These are phyloP conservation scores for Pelosia muscerda DNA, from an alignment of 2,888 invertebrate species.

Conservation along the genomic window DNA sequence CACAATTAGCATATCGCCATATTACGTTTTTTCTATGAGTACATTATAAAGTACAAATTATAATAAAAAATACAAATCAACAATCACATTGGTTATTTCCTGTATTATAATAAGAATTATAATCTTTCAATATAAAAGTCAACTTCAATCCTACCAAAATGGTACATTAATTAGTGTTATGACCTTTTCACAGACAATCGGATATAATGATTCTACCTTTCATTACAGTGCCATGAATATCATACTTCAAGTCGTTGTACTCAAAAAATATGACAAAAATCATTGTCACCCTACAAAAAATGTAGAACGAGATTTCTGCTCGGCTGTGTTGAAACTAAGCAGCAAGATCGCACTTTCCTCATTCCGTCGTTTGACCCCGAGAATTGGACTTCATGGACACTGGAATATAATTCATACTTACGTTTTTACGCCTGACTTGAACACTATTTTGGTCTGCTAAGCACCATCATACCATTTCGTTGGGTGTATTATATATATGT, in stretches of 20 bases:
- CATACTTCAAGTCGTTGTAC: neutral
- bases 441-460: constrained; percentile 26
- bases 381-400: constrained; percentile 46
- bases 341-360: constrained; percentile 40
- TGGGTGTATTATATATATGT: neutral
- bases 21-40: too few relatives aligned
- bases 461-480: constrained; percentile 24
- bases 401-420: constrained; percentile 37
- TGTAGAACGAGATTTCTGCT: constrained; percentile 48
- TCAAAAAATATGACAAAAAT: constrained; percentile 13
- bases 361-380: constrained; percentile 36
- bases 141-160: too few relatives aligned
- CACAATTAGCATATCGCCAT: too few relatives aligned
- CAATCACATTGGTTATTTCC: too few relatives aligned
- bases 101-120: neutral
- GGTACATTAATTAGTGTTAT: too few relatives aligned
- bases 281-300: constrained; percentile 40
- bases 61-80: too few relatives aligned
- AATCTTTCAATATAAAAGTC: too few relatives aligned
- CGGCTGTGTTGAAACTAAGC: constrained; percentile 52
- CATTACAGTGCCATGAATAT: neutral
- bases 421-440: constrained; percentile 18
- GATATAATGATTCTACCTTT: too few relatives aligned
- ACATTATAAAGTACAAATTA: too few relatives aligned
- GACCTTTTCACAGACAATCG: too few relatives aligned